phyloP scores from a whole-genome alignment of 2,113 vertebrate genomes.

The Solea senegalensis region DNA sequence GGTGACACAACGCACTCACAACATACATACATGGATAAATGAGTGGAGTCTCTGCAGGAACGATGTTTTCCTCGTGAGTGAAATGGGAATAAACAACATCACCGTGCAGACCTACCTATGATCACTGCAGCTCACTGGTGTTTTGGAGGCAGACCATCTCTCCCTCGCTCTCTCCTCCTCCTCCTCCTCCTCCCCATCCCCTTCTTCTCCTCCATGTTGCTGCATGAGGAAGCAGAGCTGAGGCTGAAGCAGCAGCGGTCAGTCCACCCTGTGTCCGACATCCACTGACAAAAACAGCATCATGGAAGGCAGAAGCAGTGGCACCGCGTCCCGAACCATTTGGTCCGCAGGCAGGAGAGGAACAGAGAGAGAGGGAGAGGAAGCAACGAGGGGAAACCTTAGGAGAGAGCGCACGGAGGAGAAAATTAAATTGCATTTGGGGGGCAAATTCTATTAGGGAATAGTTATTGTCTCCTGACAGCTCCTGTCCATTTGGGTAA shows the following conservation, averaged over 20 bases:
- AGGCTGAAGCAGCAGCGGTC: constrained; percentile 11
- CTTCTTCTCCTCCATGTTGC: constrained; percentile 20
- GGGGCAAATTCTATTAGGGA: constrained; percentile 98
- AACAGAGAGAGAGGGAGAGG: constrained; percentile 45
- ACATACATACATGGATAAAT: too few relatives aligned
- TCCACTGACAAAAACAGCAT: constrained; percentile 19
- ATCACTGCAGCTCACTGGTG: constrained; percentile 31
- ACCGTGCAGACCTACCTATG: constrained; percentile 67
- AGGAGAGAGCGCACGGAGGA: constrained; percentile 80
- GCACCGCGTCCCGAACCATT: constrained; percentile 44
- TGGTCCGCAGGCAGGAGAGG: constrained; percentile 47
- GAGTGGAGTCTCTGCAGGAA: too few relatives aligned
- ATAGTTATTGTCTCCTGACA: constrained; percentile 88
- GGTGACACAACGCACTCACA: too few relatives aligned
- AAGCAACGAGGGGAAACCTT: constrained; percentile 63
- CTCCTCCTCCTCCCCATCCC: constrained; percentile 8
- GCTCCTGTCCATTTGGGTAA: constrained; percentile 93
- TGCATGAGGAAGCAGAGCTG: constrained; percentile 9
- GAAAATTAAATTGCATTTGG: constrained; percentile 99
- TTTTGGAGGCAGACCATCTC: constrained; percentile 14
- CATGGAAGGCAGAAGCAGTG: constrained; percentile 10
- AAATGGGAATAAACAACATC: constrained; percentile 1
- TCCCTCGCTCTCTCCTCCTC: constrained; percentile 26
- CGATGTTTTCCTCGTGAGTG: neutral
- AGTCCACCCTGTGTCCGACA: constrained; percentile 27